A percentile compares a stretch with the other conserved stretches of the same genome.
These are phyloP conservation scores for Chloebia gouldiae DNA, from an alignment of 2,113 vertebrate species.

Conservation along the genomic window DNA sequence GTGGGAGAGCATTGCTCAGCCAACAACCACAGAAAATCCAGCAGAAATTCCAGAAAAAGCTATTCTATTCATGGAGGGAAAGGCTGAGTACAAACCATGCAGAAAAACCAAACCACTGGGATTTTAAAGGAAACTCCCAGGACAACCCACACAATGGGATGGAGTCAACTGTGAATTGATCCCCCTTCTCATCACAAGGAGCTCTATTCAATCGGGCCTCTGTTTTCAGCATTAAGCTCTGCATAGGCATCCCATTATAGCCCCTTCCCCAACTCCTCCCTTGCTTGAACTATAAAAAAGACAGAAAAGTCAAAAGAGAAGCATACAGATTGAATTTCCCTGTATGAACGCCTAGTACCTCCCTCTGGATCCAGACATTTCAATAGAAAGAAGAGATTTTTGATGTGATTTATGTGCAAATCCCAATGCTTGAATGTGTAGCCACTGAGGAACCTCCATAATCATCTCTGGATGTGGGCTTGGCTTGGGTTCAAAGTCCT, in stretches of 20 bases:
- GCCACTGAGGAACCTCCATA: background rate
- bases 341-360: background rate
- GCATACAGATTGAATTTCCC: background rate
- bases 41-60: slow-evolving; percentile 42
- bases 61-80: slow-evolving; percentile 44
- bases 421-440: background rate
- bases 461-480: background rate
- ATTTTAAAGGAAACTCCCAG: slow-evolving; percentile 54
- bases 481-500: background rate
- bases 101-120: slow-evolving; percentile 42
- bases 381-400: slow-evolving; percentile 18
- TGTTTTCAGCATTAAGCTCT: slow-evolving; percentile 7
- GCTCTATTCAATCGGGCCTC: slow-evolving; percentile 8
- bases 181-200: slow-evolving; percentile 19
- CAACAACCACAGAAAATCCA: slow-evolving; percentile 59
- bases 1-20: background rate
- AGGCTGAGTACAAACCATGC: slow-evolving; percentile 34
- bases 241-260: background rate
- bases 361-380: slow-evolving; percentile 18
- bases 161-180: slow-evolving; percentile 43
- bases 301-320: background rate
- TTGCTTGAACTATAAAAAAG: background rate
- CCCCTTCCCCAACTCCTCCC: background rate
- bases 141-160: slow-evolving; percentile 31
- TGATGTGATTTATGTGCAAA: background rate